Conservation (phyloP, 2,113 vertebrate species). For the Lophura nycthemera region DNA sequence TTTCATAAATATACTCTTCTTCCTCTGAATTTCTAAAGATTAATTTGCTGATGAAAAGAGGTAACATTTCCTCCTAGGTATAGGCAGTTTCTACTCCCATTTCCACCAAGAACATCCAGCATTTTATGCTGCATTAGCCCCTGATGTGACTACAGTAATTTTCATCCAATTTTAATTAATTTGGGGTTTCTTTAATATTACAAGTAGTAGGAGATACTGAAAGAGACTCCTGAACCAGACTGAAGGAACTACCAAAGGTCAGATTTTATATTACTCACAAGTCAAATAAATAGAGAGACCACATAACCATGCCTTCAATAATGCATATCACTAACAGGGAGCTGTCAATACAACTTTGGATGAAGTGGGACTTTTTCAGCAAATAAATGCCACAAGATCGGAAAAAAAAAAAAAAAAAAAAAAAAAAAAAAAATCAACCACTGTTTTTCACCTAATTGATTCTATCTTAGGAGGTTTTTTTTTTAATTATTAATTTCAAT, state of each 20-base stretch:
- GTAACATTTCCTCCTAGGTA: not conserved
- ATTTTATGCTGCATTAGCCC: constrained; percentile 10
- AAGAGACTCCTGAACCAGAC: not conserved
- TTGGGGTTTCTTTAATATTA: not conserved
- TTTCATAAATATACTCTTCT: not conserved
- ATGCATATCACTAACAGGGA: not conserved
- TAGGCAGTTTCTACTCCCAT: not conserved
- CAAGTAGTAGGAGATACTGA: constrained; percentile 1
- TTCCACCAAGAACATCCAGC: not conserved
- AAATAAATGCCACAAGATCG: not conserved
- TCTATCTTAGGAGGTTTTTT: not conserved
- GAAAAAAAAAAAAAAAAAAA: not conserved
- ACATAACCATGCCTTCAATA: not conserved
- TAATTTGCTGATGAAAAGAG: constrained; percentile 22
- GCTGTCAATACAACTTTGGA: not conserved
- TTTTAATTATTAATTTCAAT: not conserved
- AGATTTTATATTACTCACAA: not conserved
- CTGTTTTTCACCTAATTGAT: not conserved
- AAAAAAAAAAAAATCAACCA: not conserved
- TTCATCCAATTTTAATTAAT: not conserved
- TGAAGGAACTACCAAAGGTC: constrained; percentile 29
- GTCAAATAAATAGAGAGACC: not conserved
- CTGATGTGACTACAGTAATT: constrained; percentile 26
- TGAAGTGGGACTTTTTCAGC: not conserved
- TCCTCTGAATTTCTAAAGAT: not conserved